Evolutionary conservation across 2,113 vertebrate species (phyloP).

Genomic region (Galbula dea): DNA sequence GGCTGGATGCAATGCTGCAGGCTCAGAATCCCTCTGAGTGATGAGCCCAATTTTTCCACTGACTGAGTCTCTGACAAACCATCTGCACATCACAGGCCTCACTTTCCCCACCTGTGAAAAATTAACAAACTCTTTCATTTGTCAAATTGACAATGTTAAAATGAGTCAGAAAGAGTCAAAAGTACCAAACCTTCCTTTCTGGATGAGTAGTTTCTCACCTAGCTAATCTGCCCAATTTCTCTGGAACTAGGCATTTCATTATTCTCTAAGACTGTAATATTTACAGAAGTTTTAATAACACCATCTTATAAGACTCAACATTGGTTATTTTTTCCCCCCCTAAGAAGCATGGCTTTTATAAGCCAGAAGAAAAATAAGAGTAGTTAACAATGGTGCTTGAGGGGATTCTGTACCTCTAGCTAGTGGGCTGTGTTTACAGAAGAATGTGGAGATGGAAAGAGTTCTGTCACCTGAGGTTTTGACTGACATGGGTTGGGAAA

Average conservation of each 20-base stretch:
- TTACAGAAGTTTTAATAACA: background rate
- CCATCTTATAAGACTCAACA: background rate
- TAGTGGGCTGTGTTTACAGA: background rate
- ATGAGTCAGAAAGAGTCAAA: background rate
- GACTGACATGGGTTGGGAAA: background rate
- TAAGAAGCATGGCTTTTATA: background rate
- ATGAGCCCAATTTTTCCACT: background rate
- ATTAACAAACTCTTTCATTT: background rate
- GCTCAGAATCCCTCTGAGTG: background rate
- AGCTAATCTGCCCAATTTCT: background rate
- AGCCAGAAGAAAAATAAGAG: background rate
- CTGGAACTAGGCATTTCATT: background rate
- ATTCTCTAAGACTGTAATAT: background rate
- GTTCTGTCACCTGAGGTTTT: background rate
- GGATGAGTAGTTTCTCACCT: background rate
- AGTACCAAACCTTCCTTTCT: background rate
- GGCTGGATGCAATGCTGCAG: background rate
- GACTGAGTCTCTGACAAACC: background rate
- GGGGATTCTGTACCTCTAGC: background rate
- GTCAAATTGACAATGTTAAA: background rate
- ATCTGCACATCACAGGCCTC: background rate
- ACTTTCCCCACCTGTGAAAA: background rate
- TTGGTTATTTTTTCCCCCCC: background rate
- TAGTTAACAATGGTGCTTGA: background rate
- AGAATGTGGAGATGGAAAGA: background rate